Evolutionary conservation across 2,113 vertebrate genomes (phyloP), one percentile per base, ranked within the genome.

Genomic region (Campylomormyrus tamandua): DNA sequence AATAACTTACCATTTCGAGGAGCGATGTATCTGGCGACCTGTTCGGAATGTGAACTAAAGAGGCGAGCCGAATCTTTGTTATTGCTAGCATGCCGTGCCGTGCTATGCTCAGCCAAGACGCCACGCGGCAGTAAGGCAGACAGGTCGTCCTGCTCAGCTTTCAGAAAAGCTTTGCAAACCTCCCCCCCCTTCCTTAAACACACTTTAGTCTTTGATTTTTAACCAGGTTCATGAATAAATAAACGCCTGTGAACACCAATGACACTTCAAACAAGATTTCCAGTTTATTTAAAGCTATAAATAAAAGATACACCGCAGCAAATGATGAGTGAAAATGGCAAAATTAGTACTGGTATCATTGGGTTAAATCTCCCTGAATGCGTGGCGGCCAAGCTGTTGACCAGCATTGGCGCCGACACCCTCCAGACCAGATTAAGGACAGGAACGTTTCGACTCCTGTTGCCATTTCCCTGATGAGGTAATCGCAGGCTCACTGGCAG

Each of bases 391-490:
- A 89, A 45, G 83, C 70, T 39, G n/a, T 46, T 62, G 24, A 74
- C 87, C 87, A 80, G 74, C 53, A 9, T 62, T 56, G 21, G 35
- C 17, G 19, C 19, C 24, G 53, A 52, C 53, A 42, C 1, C 48
- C 52, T 46, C 87, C 62, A 39, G 31, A 35, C 74, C 88, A 83
- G 27, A 53, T 19, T 35, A 70, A 35, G 17, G 31, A 83, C 49
- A 39, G 49, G 74, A 48, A 35, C 48, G 50, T 39, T 87, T 27
- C 24, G 27, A 11, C 49, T 31, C 49, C 50, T 56, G 27, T n/a
- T 88, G 53, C 87, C 87, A 88, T 88, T 53, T 89, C 49, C 35
- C 24, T 58, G 35, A 89, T 84, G 52, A 84, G 53, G 50, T 85
- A 53, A 62, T 58, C 56, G 56, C 15, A 46, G 35, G 19, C 74